Evolutionary conservation across 2,888 invertebrate species (phyloP).

Genomic region (Pterostichus madidus): DNA sequence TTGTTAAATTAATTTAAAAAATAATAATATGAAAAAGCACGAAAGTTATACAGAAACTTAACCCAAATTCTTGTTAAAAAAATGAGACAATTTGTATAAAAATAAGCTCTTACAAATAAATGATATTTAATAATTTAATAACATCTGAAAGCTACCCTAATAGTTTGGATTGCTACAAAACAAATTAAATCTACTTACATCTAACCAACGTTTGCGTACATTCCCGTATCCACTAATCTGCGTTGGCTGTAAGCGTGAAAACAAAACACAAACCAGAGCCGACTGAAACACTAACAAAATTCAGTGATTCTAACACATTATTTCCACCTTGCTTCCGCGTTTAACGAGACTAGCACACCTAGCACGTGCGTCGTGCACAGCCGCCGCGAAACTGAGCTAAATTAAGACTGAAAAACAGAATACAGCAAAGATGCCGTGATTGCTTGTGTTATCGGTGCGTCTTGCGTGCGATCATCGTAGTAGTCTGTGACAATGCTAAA

Average conservation of each 20-base stretch:
- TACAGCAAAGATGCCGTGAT: slow-evolving; percentile 31
- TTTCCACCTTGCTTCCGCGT: slow-evolving; percentile 34
- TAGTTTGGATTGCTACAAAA: background rate
- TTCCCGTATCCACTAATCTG: slow-evolving; percentile 1
- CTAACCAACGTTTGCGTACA: background rate
- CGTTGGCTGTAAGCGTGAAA: slow-evolving; percentile 16
- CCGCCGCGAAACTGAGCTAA: slow-evolving; percentile 57
- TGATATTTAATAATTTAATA: background rate
- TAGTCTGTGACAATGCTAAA: background rate
- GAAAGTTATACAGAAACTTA: too few species aligned
- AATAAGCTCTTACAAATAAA: too few species aligned
- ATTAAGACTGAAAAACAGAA: slow-evolving; percentile 45
- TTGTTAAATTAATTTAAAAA: too few species aligned
- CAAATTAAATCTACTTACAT: slow-evolving; percentile 45
- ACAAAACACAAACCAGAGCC: slow-evolving; percentile 49
- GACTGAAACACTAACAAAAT: slow-evolving; percentile 34
- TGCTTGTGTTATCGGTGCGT: background rate
- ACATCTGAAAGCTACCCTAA: background rate
- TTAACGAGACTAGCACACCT: slow-evolving; percentile 31
- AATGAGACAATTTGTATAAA: background rate
- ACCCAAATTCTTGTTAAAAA: background rate
- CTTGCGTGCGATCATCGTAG: background rate
- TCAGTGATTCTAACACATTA: slow-evolving; percentile 21
- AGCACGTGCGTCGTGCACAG: slow-evolving; percentile 24
- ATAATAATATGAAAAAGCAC: too few species aligned